Conservation (phyloP, 1,140 invertebrate species). For the Prorops nasuta region DNA sequence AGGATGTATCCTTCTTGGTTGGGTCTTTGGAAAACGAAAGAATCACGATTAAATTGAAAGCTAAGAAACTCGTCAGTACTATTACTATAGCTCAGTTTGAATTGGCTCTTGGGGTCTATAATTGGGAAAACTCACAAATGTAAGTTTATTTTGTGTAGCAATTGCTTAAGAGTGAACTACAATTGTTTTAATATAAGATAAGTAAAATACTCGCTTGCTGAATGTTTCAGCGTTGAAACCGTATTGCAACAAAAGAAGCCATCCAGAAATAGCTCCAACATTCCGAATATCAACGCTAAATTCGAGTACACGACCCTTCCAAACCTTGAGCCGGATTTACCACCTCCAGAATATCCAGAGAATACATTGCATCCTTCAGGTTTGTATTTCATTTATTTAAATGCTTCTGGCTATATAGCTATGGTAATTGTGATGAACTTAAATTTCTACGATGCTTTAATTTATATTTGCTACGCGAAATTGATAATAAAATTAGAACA, state of each 20-base stretch:
- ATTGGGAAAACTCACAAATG: constrained; percentile 53
- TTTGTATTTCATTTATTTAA: constrained; percentile 9
- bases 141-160: constrained; percentile 38
- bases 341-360: constrained; percentile 30
- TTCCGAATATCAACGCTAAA: constrained; percentile 49
- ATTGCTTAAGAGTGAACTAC: neutral
- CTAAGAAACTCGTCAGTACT: constrained; percentile 56
- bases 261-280: constrained; percentile 41
- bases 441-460: neutral
- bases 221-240: constrained; percentile 50
- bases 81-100: constrained; percentile 57
- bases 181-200: constrained; percentile 5
- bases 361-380: constrained; percentile 34
- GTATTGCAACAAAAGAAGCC: constrained; percentile 56
- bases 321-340: constrained; percentile 44
- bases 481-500: too few relatives aligned
- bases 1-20: constrained; percentile 58
- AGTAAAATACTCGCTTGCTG: too few relatives aligned
- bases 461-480: neutral
- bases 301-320: constrained; percentile 57
- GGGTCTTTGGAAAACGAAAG: constrained; percentile 53
- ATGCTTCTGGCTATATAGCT: neutral
- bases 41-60: constrained; percentile 54
- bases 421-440: neutral
- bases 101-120: constrained; percentile 52